A percentile compares a stretch with the other conserved stretches of the same genome.
Evolutionary conservation across 2,888 invertebrate genomes (phyloP).

Genomic region (Heteropelma amictum): DNA sequence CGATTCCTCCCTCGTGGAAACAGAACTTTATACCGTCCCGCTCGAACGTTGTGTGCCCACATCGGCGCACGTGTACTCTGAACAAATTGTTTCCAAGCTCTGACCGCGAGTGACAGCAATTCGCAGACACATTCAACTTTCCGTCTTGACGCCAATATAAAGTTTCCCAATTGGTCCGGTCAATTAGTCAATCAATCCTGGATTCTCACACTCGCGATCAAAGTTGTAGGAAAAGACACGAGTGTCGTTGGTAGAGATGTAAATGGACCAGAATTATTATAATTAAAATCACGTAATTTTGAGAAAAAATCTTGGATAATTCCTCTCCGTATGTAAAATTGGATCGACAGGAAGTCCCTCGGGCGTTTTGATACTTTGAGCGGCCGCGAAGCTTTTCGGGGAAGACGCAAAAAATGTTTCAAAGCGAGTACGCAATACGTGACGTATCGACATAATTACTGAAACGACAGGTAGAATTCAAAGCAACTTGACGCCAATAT

Average conservation of each 20-base stretch:
- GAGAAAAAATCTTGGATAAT: too few species aligned
- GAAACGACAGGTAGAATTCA: too few species aligned
- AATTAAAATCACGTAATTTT: too few species aligned
- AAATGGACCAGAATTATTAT: too few species aligned
- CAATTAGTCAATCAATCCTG: slow-evolving; percentile 18
- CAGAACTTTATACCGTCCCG: background rate
- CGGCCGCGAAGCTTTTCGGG: slow-evolving; percentile 30
- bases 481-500: background rate
- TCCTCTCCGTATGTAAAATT: too few species aligned
- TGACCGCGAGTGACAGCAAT: slow-evolving; percentile 15
- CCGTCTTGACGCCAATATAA: background rate
- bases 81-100: slow-evolving; percentile 36
- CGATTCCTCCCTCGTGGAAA: background rate
- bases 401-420: slow-evolving; percentile 7
- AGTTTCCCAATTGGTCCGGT: slow-evolving; percentile 23
- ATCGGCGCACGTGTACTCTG: slow-evolving; percentile 11
- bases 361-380: slow-evolving; percentile 35
- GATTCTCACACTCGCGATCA: background rate
- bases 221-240: background rate
- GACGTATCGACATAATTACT: too few species aligned
- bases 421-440: background rate
- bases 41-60: slow-evolving; percentile 5
- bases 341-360: background rate
- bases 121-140: slow-evolving; percentile 19
- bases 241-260: background rate